These are phyloP conservation scores for Chloroceryle amazona DNA, from an alignment of 2,797 vertebrate species.

Conservation along the genomic window DNA sequence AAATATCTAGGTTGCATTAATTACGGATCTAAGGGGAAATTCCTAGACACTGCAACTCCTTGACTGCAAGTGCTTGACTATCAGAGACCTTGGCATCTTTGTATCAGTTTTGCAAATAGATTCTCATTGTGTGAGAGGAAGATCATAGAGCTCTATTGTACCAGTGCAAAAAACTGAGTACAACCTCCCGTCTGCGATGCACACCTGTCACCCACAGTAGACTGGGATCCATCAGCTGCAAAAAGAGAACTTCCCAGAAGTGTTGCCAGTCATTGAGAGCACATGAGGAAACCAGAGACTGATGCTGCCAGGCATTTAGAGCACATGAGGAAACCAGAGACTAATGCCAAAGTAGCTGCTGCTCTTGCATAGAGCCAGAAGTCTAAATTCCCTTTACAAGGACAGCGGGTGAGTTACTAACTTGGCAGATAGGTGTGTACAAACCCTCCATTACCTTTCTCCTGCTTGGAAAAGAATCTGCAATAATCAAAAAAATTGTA, in stretches of 20 bases:
- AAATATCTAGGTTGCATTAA: not conserved
- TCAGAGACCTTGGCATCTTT: not conserved
- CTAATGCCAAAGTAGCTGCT: conserved; percentile 7
- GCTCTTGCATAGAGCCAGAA: not conserved
- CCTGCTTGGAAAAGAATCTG: not conserved
- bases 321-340: not conserved
- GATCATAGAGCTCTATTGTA: not conserved
- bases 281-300: not conserved
- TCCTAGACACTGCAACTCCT: not conserved
- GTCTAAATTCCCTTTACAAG: not conserved
- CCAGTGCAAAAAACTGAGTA: not conserved
- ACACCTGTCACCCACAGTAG: not conserved
- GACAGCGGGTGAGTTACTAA: not conserved
- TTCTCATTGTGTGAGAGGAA: not conserved
- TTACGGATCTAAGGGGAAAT: not conserved
- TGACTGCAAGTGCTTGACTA: not conserved
- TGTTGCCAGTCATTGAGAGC: not conserved
- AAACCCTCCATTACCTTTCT: not conserved
- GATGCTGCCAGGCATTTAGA: not conserved
- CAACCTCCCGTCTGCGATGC: not conserved
- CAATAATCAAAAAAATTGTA: not conserved
- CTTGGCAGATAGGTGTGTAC: not conserved
- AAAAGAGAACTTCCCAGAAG: conserved; percentile 21
- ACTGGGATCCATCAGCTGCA: not conserved
- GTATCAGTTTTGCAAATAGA: not conserved